Evolutionary conservation across 2,888 invertebrate genomes (phyloP).

Genomic region (Heteromurus nitidus): DNA sequence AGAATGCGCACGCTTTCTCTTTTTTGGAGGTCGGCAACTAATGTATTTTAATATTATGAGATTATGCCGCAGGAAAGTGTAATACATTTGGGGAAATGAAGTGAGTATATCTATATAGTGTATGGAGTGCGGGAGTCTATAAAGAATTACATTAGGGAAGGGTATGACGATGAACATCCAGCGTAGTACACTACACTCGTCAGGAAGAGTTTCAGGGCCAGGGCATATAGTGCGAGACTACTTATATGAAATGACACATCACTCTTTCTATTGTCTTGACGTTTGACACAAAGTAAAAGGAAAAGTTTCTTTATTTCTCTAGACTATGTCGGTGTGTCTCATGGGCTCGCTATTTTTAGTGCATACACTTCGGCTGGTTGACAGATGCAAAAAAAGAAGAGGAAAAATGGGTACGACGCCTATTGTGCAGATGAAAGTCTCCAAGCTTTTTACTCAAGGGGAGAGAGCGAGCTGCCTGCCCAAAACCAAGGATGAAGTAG

Average conservation of each 20-base stretch:
- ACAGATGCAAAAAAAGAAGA: slow-evolving; percentile 23
- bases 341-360: slow-evolving; percentile 21
- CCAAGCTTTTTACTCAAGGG: too few species aligned
- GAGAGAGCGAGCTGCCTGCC: too few species aligned
- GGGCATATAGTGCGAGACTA: too few species aligned
- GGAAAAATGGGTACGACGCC: background rate
- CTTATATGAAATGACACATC: slow-evolving; percentile 41
- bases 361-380: background rate
- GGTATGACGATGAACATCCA: slow-evolving; percentile 13
- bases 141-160: background rate
- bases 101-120: background rate
- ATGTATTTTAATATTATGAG: background rate
- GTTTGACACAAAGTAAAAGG: slow-evolving; percentile 62
- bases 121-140: background rate
- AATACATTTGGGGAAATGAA: background rate
- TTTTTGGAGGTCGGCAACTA: too few species aligned
- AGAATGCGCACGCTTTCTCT: too few species aligned
- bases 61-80: background rate
- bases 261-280: slow-evolving; percentile 11
- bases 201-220: slow-evolving; percentile 47
- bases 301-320: slow-evolving; percentile 32
- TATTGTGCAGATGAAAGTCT: background rate
- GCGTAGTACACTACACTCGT: slow-evolving; percentile 16
- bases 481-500: slow-evolving; percentile 10
- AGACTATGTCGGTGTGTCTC: slow-evolving; percentile 23